Conservation (phyloP, 1,140 invertebrate species). For the Metaphire vulgaris region DNA sequence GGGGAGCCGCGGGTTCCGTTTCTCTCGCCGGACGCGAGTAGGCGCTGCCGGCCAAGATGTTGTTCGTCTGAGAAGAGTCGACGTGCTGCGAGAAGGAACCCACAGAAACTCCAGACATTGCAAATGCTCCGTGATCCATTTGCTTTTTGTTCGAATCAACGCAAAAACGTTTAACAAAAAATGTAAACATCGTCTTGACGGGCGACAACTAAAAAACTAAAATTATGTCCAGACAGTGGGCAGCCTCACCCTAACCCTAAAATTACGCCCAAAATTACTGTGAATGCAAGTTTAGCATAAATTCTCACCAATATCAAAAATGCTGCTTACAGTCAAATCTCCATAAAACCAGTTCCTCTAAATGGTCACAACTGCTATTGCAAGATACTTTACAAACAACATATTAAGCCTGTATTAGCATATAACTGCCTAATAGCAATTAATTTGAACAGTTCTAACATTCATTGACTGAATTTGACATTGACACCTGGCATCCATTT, state of each 20-base stretch:
- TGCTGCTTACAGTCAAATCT: no score
- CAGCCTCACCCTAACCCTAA: background rate
- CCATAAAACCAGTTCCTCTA: no score
- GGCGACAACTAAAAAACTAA: background rate
- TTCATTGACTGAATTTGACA: background rate
- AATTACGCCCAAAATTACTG: no score
- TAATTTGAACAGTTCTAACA: background rate
- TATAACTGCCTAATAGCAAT: background rate
- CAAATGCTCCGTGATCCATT: background rate
- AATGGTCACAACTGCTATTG: no score
- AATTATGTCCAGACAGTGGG: background rate
- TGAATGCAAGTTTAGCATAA: no score
- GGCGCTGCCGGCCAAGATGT: no score
- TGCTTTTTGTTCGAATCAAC: no score
- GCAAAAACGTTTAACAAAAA: no score
- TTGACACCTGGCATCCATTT: no score
- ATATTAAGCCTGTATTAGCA: background rate
- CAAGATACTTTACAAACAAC: background rate
- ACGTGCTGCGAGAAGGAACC: background rate
- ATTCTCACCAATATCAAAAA: no score
- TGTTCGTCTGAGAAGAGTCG: background rate
- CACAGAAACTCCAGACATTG: background rate
- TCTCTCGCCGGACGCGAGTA: background rate
- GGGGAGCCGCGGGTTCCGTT: background rate
- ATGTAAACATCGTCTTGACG: no score